phyloP scores from a whole-genome alignment of 2,113 vertebrate species.

The Sakesphorus luctuosus region DNA sequence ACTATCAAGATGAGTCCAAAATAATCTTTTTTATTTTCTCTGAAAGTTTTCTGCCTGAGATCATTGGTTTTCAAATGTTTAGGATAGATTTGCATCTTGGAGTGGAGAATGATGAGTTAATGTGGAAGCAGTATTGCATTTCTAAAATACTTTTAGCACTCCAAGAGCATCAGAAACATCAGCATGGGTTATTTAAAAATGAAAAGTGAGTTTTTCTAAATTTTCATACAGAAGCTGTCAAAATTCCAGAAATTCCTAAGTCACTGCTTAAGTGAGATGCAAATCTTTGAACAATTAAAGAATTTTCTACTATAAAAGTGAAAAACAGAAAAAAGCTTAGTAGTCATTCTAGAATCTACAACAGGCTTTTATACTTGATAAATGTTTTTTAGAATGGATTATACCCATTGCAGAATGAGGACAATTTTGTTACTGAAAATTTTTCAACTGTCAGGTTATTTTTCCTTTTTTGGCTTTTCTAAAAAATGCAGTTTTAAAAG shows the following conservation, averaged over 20 bases:
- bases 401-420: background rate
- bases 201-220: background rate
- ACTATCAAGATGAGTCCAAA: background rate
- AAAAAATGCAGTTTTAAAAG: background rate
- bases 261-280: background rate
- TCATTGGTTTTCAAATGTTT: background rate
- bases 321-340: background rate
- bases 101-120: background rate
- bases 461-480: background rate
- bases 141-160: background rate
- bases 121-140: background rate
- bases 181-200: background rate
- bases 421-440: background rate
- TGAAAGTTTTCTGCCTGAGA: background rate
- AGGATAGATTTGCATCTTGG: background rate
- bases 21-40: background rate
- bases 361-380: background rate
- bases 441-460: background rate
- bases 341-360: background rate
- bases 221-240: background rate
- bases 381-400: background rate
- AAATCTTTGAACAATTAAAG: background rate
- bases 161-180: background rate
- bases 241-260: background rate
- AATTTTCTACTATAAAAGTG: background rate